Evolutionary conservation across 2,888 invertebrate genomes (phyloP).

Genomic region (Helleia helle): DNA sequence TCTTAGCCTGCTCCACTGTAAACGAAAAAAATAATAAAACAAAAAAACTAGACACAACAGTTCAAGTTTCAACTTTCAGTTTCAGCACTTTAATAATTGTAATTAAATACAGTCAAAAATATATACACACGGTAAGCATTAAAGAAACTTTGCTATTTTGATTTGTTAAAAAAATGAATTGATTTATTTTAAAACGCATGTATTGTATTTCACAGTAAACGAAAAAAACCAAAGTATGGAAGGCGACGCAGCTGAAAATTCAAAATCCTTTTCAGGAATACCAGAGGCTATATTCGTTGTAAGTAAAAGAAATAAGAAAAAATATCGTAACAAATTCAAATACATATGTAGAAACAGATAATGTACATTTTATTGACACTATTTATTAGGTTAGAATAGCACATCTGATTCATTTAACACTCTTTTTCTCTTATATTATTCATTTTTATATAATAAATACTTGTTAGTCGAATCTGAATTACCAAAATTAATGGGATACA

Average conservation of each 20-base stretch:
- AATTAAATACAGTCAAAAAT: no score
- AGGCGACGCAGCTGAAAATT: slow-evolving; percentile 50
- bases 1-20: no score
- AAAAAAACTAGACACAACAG: no score
- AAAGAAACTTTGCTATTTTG: no score
- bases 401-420: slow-evolving; percentile 12
- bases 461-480: no score
- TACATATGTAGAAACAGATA: no score
- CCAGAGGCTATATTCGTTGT: slow-evolving; percentile 92
- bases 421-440: not conserved
- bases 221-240: slow-evolving; percentile 35
- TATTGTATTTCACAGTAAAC: not conserved
- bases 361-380: no score
- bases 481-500: not conserved
- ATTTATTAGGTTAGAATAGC: slow-evolving; percentile 16
- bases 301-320: slow-evolving; percentile 33
- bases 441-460: not conserved
- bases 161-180: not conserved
- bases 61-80: no score
- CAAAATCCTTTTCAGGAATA: slow-evolving; percentile 85
- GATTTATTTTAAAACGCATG: not conserved
- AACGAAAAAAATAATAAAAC: no score
- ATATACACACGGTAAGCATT: no score
- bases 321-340: no score
- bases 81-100: no score